Base-by-base conservation (phyloP, 2,888 invertebrate genomes). In the Erynnis tages region DNA sequence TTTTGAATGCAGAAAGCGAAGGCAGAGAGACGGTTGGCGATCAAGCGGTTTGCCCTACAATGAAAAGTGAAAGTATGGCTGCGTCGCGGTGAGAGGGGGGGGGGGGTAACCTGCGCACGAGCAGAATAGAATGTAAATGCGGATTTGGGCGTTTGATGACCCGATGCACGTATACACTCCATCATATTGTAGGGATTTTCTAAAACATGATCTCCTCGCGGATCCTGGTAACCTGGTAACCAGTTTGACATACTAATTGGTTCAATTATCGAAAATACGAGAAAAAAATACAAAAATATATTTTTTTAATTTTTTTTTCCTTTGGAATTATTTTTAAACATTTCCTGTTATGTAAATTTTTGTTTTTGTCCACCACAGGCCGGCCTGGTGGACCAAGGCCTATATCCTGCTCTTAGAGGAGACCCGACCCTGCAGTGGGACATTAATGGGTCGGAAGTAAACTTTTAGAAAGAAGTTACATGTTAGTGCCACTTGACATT, bases 41-140 rank as follows among this genome's bases (percentile, higher is more conserved):
- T 59, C 69, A 56, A 69, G 50, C 49, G 38, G 66, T 63, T 72
- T 88, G 88, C 79, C 88, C 88, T 85, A 88, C 79, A 84, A 82
- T 79, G 79, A 84, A 88, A 87, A 88, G 88, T 88, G 88, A 88
- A 88, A 88, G 88, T 88, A 73, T 70, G 70, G 64, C 68, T 65
- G 61, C 66, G 63, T 65, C 66, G 71, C 65, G 67, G 65, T n/a
- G 62, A 59, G 57, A 63, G 60, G 63, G 64, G 62, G 56, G 62
- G 56, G 59, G 56, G 57, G 63, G 65, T 71, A 75, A 63, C 59
- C 62, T 67, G 76, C 71, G 75, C 79, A 71, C 70, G 79, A 74
- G 76, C 76, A 65, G 79, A 55, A 60, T 65, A 67, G 72, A 79
- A 82, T 85, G 77, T 76, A 79, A 81, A 82, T 71, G 71, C 77